phyloP scores from a whole-genome alignment of 2,888 invertebrate species.

The Ichneumoninae sp. region DNA sequence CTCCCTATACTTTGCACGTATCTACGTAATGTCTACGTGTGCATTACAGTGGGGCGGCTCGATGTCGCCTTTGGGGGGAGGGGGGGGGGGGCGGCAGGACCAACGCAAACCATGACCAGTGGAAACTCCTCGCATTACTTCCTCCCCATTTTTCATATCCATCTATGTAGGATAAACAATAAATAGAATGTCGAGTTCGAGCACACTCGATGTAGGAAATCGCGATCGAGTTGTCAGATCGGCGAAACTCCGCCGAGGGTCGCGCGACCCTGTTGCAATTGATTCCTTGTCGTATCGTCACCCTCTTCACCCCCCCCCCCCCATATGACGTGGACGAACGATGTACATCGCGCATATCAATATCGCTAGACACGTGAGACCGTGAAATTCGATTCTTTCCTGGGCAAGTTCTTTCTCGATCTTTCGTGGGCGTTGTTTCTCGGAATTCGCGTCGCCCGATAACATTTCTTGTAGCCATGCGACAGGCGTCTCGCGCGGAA shows the following conservation, averaged over 20 bases:
- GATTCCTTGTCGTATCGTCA: conserved; percentile 16
- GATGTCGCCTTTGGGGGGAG: conserved; percentile 3
- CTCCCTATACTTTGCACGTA: conserved; percentile 1
- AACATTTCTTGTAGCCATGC: no score
- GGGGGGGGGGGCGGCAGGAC: background rate
- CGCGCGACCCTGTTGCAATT: conserved; percentile 50
- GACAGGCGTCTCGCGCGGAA: no score
- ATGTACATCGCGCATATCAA: background rate
- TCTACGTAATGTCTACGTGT: conserved; percentile 15
- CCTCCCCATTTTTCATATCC: background rate
- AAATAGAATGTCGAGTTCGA: background rate
- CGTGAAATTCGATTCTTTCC: conserved; percentile 22
- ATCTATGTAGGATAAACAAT: background rate
- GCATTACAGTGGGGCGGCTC: background rate
- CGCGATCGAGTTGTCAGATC: conserved; percentile 11
- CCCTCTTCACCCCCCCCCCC: background rate
- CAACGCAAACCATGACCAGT: conserved; percentile 25
- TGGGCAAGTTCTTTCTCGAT: no score
- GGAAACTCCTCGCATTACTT: background rate
- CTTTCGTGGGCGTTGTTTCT: background rate
- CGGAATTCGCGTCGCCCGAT: no score
- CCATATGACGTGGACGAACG: background rate
- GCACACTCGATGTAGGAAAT: conserved; percentile 34
- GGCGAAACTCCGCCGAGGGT: conserved; percentile 16
- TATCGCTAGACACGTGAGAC: background rate